A percentile compares a stretch with the other conserved stretches of the same genome.
phyloP scores from a whole-genome alignment of 2,113 vertebrate species.

The Danio rerio region DNA sequence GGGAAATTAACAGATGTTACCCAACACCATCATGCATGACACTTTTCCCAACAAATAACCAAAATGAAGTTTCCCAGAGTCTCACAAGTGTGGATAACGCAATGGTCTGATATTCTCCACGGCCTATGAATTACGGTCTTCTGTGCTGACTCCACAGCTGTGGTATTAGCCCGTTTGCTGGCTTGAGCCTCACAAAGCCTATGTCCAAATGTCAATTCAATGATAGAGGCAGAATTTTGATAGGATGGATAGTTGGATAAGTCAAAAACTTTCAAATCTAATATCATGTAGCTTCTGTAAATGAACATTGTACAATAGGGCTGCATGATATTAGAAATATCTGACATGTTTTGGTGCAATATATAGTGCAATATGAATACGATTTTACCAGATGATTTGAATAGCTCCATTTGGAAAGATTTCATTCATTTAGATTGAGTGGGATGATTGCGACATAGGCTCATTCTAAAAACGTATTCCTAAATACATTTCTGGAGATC shows the following conservation, averaged over 20 bases:
- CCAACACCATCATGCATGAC: background rate
- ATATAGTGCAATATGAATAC: too few relatives aligned
- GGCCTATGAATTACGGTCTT: background rate
- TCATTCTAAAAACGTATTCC: too few relatives aligned
- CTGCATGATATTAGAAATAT: too few relatives aligned
- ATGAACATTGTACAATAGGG: too few relatives aligned
- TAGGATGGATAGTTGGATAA: background rate
- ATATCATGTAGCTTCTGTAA: background rate
- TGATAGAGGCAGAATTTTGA: conserved; percentile 2
- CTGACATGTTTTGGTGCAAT: too few relatives aligned
- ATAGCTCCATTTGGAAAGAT: too few relatives aligned
- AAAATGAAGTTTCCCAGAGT: background rate
- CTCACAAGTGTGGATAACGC: background rate
- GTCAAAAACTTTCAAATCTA: background rate
- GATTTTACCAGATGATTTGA: too few relatives aligned
- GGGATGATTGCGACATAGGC: too few relatives aligned
- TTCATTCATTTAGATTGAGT: too few relatives aligned
- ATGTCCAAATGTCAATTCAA: background rate
- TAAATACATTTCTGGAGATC: too few relatives aligned
- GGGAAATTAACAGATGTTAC: conserved; percentile 32
- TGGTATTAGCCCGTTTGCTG: conserved; percentile 24
- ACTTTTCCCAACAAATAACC: conserved; percentile 26
- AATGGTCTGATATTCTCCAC: background rate
- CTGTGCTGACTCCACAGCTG: conserved; percentile 25
- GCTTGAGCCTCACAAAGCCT: background rate